phyloP scores from a whole-genome alignment of 2,888 invertebrate species.

The Troides oblongomaculatus region DNA sequence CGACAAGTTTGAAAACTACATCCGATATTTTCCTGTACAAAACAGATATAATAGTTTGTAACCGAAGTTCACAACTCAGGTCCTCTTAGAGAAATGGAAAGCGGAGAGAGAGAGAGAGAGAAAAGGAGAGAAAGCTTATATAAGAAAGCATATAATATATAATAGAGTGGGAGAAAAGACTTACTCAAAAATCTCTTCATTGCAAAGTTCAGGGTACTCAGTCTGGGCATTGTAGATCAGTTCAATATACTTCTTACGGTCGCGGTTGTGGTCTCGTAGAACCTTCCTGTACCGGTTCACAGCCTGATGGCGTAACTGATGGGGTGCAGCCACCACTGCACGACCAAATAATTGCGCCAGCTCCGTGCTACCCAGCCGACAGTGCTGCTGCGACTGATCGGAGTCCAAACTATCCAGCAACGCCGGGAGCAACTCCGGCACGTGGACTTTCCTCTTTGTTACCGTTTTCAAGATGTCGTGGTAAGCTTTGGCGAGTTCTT shows the following conservation, averaged over 20 bases:
- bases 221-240: slow-evolving; percentile 47
- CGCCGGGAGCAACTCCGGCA: slow-evolving; percentile 42
- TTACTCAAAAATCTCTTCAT: slow-evolving; percentile 50
- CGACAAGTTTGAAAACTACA: slow-evolving; percentile 39
- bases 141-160: no score
- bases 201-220: slow-evolving; percentile 43
- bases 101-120: no score
- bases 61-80: no score
- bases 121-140: no score
- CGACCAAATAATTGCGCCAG: slow-evolving; percentile 40
- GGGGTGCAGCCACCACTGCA: slow-evolving; percentile 37
- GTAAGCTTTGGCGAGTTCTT: background rate
- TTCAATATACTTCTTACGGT: slow-evolving; percentile 45
- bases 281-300: slow-evolving; percentile 40
- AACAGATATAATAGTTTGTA: background rate
- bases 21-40: slow-evolving; percentile 42
- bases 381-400: slow-evolving; percentile 21
- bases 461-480: slow-evolving; percentile 39
- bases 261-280: slow-evolving; percentile 37
- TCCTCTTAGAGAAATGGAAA: no score
- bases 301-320: slow-evolving; percentile 10
- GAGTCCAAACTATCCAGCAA: slow-evolving; percentile 34
- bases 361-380: background rate
- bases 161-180: slow-evolving; percentile 3
- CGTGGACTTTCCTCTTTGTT: slow-evolving; percentile 40